Conservation (phyloP, 92 coral and sea anemone genomes). For the Parazoanthus darwini region DNA sequence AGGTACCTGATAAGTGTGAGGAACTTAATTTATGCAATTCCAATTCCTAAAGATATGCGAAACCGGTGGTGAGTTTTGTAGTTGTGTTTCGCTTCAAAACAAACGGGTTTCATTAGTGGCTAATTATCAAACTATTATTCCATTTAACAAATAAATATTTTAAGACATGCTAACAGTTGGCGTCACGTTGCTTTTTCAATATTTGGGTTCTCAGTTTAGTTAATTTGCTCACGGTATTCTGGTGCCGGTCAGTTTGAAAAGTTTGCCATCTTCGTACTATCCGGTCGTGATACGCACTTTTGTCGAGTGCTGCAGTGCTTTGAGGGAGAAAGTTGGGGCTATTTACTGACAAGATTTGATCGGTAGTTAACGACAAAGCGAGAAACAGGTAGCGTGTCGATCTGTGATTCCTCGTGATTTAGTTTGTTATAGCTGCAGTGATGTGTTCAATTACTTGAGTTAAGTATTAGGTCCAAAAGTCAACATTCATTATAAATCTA, state of each 20-base stretch:
- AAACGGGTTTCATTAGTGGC: conserved; percentile 12
- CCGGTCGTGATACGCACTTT: not conserved
- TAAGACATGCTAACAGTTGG: conserved; percentile 1
- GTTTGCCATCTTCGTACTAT: not conserved
- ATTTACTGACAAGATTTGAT: not conserved
- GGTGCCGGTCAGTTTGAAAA: not conserved
- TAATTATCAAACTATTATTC: conserved; percentile 18
- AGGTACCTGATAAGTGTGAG: not conserved
- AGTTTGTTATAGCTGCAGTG: conserved; percentile 7
- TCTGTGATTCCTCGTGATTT: not conserved
- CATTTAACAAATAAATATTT: conserved; percentile 29
- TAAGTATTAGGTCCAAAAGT: not conserved
- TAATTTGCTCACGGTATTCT: not conserved
- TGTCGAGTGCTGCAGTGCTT: not conserved
- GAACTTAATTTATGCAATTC: not conserved
- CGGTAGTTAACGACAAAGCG: not conserved
- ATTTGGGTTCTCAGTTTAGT: not conserved
- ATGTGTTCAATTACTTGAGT: conserved; percentile 9
- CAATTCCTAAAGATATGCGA: not conserved
- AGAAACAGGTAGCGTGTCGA: not conserved
- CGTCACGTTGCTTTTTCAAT: conserved; percentile 24
- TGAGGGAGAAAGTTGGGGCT: not conserved
- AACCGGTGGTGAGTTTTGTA: not conserved
- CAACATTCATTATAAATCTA: not conserved
- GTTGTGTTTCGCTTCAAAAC: not conserved